phyloP scores from a whole-genome alignment of 1,140 invertebrate species.

The Drosophila kohkoa region DNA sequence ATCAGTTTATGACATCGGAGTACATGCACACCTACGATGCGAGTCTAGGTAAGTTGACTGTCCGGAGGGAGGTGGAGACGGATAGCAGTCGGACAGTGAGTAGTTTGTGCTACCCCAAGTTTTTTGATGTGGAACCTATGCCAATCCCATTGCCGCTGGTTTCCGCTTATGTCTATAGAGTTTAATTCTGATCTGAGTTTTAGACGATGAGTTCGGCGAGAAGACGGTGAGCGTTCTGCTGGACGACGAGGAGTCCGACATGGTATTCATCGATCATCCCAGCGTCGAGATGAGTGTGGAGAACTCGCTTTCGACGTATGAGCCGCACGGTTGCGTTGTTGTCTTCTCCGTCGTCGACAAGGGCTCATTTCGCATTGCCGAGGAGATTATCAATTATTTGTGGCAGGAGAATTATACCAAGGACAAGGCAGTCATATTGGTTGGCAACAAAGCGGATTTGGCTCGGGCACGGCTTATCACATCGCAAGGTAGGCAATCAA shows the following conservation, averaged over 20 bases:
- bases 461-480: conserved; percentile 93
- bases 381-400: conserved; percentile 92
- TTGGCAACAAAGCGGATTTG: conserved; percentile 97
- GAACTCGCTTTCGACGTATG: conserved; percentile 93
- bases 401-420: conserved; percentile 92
- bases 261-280: conserved; percentile 96
- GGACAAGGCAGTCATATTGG: conserved; percentile 94
- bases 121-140: conserved; percentile 66
- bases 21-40: conserved; percentile 97
- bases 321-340: conserved; percentile 95
- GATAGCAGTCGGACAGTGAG: conserved; percentile 30
- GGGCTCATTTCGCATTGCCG: conserved; percentile 91
- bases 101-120: conserved; percentile 42
- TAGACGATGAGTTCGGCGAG: conserved; percentile 96
- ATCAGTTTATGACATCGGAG: conserved; percentile 97
- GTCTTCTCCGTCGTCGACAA: conserved; percentile 94
- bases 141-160: conserved; percentile 64
- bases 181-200: conserved; percentile 85
- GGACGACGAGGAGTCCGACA: conserved; percentile 95
- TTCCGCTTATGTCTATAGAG: conserved; percentile 74
- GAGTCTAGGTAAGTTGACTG: conserved; percentile 89
- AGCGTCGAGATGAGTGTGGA: conserved; percentile 94
- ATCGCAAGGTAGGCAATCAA: conserved; percentile 88
- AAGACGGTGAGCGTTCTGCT: conserved; percentile 95
- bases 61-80: background rate